phyloP scores from a whole-genome alignment of 2,888 invertebrate species.

The Parnassius mnemosyne region DNA sequence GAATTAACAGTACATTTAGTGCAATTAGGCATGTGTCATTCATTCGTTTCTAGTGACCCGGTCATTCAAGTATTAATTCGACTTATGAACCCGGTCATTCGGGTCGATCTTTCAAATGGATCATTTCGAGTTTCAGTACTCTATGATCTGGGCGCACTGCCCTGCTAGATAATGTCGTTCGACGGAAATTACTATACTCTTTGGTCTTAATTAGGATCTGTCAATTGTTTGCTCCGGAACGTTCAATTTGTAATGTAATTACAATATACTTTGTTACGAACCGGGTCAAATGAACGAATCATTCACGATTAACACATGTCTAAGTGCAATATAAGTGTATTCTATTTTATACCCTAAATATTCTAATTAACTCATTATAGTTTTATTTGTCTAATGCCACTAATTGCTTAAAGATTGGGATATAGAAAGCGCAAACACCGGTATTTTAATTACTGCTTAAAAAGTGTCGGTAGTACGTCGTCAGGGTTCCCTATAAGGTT shows the following conservation, averaged over 20 bases:
- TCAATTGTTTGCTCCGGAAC: no score
- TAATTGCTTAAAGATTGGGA: slow-evolving; percentile 25
- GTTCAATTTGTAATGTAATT: no score
- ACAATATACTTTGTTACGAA: no score
- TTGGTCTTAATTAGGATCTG: no score
- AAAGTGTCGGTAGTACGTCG: slow-evolving; percentile 10
- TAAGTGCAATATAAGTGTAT: no score
- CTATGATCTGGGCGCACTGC: background rate
- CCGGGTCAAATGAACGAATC: no score
- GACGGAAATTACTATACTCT: no score
- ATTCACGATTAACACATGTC: no score
- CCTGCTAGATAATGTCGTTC: no score
- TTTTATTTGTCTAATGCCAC: slow-evolving; percentile 23
- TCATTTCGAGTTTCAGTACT: background rate
- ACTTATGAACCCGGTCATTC: no score
- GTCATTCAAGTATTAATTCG: no score
- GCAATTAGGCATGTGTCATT: background rate
- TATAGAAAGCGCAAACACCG: slow-evolving; percentile 21
- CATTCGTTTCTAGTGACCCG: background rate
- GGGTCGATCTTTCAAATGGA: no score
- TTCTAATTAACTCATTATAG: slow-evolving; percentile 14
- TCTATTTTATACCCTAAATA: background rate
- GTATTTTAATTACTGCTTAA: slow-evolving; percentile 25
- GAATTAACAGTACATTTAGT: background rate
- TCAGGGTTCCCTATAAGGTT: slow-evolving; percentile 18